Base-by-base conservation (phyloP, 2,888 invertebrate species). In the Rhodophaea formosa region DNA sequence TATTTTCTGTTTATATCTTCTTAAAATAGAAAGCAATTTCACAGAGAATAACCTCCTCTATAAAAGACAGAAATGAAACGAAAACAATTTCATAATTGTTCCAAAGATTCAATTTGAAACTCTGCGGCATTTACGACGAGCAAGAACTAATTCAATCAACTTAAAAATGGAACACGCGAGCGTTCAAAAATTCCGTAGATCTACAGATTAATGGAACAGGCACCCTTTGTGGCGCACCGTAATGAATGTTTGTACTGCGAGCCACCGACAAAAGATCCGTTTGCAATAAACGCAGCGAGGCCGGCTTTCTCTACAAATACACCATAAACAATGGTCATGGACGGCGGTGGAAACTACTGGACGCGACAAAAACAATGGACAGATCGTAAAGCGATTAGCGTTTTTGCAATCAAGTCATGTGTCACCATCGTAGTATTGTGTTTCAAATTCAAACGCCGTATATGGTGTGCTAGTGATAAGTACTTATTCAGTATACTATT, bases 281-380 rank as follows among this genome's bases (percentile, higher is more conserved):
- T 45, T 35, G 54, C 32, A 44, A 55, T 55, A 55, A 53, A 54
- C 45, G 45, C 45, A 55, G 32, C 45, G 45, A 55, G 54, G 32
- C 44, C 43, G 46, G 67, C 71, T 72, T 70, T 72, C 68, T 66
- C 69, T 55, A 58, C 64, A 66, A 67, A 65, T 60, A 62, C 57
- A 55, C 62, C 46, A 58, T 60, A 66, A 65, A 67, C 66, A 67
- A 67, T 56, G 17, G 46, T 12, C 56, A 47, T 29, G 56, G 49
- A 49, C 42, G 17, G 10, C 32, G 35, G 16, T 17, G 35, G 51
- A 51, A 35, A 51, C 51, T 51, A 51, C 35, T 51, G 51, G 51
- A 51, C 51, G 35, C 51, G 51, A 16, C 39, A 51, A 51, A 51
- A 51, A 51, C 51, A 35, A 51, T 51, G 35, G 51, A 35, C 39